Conservation (phyloP, 2,113 vertebrate genomes). For the Ceyx cyanopectus region DNA sequence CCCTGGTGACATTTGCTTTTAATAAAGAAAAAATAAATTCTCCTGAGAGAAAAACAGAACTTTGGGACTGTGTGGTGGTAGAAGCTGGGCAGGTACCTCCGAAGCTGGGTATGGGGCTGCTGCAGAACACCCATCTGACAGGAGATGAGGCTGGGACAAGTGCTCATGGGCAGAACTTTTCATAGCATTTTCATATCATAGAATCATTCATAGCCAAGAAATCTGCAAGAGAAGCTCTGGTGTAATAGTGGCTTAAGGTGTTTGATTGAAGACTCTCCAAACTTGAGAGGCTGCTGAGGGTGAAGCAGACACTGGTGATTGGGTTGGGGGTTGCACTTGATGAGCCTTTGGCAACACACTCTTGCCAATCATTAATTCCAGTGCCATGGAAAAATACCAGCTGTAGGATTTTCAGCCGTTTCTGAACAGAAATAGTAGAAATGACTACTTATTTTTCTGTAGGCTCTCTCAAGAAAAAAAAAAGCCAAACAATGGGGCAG, state of each 20-base stretch:
- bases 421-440: not conserved
- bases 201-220: not conserved
- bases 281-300: not conserved
- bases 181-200: too few species aligned
- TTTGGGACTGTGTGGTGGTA: not conserved
- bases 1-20: not conserved
- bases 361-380: not conserved
- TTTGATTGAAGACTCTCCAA: not conserved
- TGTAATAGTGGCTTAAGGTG: fast-evolving
- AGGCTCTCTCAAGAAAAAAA: not conserved
- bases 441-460: not conserved
- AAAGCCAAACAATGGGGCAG: not conserved
- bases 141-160: not conserved
- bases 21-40: constrained; percentile 12
- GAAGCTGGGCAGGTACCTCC: not conserved
- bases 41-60: not conserved
- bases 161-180: not conserved
- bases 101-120: not conserved
- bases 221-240: not conserved
- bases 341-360: not conserved
- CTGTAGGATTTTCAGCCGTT: not conserved
- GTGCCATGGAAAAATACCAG: not conserved
- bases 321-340: not conserved
- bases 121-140: not conserved
- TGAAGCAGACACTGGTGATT: not conserved